Percentiles rank a stretch among this genome's conserved stretches.
phyloP scores from a whole-genome alignment of 2,113 vertebrate genomes.

The Salvelinus namaycush region DNA sequence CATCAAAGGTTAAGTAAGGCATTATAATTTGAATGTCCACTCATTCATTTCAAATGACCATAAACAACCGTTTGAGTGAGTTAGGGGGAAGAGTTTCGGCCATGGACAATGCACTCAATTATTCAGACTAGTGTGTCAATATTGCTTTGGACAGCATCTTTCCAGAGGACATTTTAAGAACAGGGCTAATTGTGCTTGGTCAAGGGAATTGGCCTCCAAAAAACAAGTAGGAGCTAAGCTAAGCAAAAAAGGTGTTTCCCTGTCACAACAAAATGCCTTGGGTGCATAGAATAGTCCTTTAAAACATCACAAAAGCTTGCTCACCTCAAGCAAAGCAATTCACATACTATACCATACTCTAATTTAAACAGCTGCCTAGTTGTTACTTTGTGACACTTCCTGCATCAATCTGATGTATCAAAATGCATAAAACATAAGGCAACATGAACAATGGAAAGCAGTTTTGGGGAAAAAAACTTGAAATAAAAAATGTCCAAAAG shows the following conservation, averaged over 20 bases:
- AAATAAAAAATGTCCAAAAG: no score
- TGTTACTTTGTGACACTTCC: no score
- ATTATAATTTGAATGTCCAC: slow-evolving; percentile 70
- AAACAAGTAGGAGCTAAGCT: slow-evolving; percentile 59
- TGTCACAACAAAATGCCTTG: slow-evolving; percentile 25
- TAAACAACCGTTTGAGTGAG: slow-evolving; percentile 70
- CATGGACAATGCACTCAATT: slow-evolving; percentile 62
- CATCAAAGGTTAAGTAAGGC: slow-evolving; percentile 55
- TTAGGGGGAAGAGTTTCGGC: slow-evolving; percentile 52
- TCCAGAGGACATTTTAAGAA: slow-evolving; percentile 73
- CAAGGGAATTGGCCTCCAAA: slow-evolving; percentile 67
- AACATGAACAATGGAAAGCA: no score
- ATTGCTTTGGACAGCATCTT: slow-evolving; percentile 76
- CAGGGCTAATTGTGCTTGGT: slow-evolving; percentile 75
- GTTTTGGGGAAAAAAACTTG: neutral
- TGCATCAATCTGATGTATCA: no score
- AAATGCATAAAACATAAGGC: no score
- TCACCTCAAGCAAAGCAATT: neutral
- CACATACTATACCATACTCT: neutral
- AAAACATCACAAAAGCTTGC: neutral
- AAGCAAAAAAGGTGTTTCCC: slow-evolving; percentile 68
- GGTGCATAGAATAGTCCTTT: neutral
- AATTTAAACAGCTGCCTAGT: no score
- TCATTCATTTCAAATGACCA: slow-evolving; percentile 72
- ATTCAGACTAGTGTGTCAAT: slow-evolving; percentile 68